These are phyloP conservation scores for Marcusenius ussheri DNA, from an alignment of 2,113 vertebrate species.

Conservation along the genomic window DNA sequence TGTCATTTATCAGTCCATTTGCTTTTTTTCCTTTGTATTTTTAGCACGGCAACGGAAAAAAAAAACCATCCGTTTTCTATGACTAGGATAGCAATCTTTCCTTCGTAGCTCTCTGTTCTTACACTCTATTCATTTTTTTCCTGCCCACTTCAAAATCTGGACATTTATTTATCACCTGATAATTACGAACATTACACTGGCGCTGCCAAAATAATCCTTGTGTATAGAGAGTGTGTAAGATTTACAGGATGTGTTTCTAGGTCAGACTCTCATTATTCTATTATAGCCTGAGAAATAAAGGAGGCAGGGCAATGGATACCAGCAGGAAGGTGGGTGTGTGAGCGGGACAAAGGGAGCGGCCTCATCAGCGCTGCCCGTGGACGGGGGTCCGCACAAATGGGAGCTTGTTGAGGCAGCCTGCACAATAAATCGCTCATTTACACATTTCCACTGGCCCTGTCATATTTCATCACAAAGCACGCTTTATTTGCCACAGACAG, in stretches of 20 bases:
- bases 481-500: conserved; percentile 9
- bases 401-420: conserved; percentile 9
- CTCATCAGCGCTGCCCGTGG: background rate
- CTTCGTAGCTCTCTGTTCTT: background rate
- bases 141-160: background rate
- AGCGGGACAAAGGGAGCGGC: background rate
- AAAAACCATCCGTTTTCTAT: background rate
- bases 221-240: background rate
- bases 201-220: background rate
- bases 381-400: background rate
- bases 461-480: conserved; percentile 9
- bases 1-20: background rate
- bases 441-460: conserved; percentile 5
- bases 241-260: background rate
- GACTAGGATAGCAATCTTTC: background rate
- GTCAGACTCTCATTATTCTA: conserved; percentile 2
- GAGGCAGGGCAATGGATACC: background rate
- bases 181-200: background rate
- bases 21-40: background rate
- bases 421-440: conserved; percentile 21
- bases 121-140: background rate
- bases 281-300: background rate
- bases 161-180: background rate
- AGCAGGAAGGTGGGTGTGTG: conserved; percentile 1
- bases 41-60: background rate